A percentile compares a stretch with the other conserved stretches of the same genome.
phyloP scores from a whole-genome alignment of 1,140 invertebrate species.

The Drosophila jambulina region DNA sequence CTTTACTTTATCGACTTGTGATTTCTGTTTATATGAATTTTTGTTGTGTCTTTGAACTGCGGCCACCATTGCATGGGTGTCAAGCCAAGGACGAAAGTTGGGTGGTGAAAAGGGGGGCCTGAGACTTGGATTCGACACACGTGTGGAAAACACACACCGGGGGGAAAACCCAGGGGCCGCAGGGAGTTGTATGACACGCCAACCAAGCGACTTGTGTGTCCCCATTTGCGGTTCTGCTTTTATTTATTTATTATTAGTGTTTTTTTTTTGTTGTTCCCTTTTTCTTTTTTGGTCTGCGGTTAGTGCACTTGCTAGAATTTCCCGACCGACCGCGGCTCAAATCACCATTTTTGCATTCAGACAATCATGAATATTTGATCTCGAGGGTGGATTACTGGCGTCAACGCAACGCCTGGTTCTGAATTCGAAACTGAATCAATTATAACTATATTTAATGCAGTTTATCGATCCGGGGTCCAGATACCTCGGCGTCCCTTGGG shows the following conservation, averaged over 20 bases:
- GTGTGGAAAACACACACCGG: slow-evolving; percentile 7
- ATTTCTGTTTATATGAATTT: slow-evolving; percentile 5
- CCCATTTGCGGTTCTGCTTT: slow-evolving; percentile 8
- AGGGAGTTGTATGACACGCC: slow-evolving; percentile 25
- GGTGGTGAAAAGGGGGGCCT: not conserved
- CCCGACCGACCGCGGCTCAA: slow-evolving; percentile 9
- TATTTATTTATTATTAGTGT: slow-evolving; percentile 14
- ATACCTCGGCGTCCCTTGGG: not conserved
- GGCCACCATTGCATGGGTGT: slow-evolving; percentile 1
- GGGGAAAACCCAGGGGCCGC: not conserved
- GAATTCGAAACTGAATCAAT: slow-evolving; percentile 6
- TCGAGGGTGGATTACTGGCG: slow-evolving; percentile 8
- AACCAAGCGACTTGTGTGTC: slow-evolving; percentile 24
- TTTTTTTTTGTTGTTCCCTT: not conserved
- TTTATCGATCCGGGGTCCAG: slow-evolving; percentile 21
- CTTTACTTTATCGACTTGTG: not conserved
- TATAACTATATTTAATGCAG: slow-evolving; percentile 30
- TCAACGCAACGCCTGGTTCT: not conserved
- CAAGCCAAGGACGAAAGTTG: slow-evolving; percentile 24
- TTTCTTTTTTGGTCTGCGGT: slow-evolving; percentile 8
- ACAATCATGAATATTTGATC: slow-evolving; percentile 43
- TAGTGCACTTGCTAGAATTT: slow-evolving; percentile 25
- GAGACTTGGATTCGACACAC: not conserved
- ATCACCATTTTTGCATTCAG: slow-evolving; percentile 29
- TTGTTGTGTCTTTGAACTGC: slow-evolving; percentile 10